Conservation (phyloP, 2,888 invertebrate species). For the Aspidiotus destructor region DNA sequence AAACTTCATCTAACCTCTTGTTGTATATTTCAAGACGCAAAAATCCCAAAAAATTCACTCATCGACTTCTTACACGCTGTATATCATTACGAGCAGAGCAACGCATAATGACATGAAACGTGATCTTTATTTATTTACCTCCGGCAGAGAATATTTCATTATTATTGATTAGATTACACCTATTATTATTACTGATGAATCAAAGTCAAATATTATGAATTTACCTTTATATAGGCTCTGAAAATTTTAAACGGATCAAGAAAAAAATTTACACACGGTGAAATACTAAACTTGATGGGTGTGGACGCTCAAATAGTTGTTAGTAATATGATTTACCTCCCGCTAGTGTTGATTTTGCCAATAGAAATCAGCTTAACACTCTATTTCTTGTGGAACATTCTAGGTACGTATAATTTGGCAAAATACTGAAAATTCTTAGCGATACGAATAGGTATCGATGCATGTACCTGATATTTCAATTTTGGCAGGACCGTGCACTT, state of each 20-base stretch:
- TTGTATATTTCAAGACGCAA: too few relatives aligned
- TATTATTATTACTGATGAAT: too few relatives aligned
- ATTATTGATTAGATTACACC: too few relatives aligned
- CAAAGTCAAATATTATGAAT: too few relatives aligned
- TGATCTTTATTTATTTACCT: too few relatives aligned
- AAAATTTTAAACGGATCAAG: slow-evolving; percentile 42
- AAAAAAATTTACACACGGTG: slow-evolving; percentile 45
- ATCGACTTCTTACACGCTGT: too few relatives aligned
- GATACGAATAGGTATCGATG: neutral
- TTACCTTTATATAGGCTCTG: slow-evolving; percentile 38
- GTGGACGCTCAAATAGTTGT: slow-evolving; percentile 46
- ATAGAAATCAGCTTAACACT: slow-evolving; percentile 49
- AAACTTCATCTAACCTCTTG: too few relatives aligned
- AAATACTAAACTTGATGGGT: slow-evolving; percentile 48
- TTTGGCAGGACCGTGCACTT: slow-evolving; percentile 46
- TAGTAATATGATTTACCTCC: slow-evolving; percentile 44
- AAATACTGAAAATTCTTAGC: too few relatives aligned
- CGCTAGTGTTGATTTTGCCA: slow-evolving; percentile 47
- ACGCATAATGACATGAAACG: too few relatives aligned
- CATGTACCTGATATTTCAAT: neutral
- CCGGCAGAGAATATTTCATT: too few relatives aligned
- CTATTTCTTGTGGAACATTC: slow-evolving; percentile 45
- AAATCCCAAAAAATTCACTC: too few relatives aligned
- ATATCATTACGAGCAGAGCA: too few relatives aligned
- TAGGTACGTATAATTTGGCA: slow-evolving; percentile 38